Evolutionary conservation across 2,797 vertebrate genomes (phyloP), one percentile per base, ranked within the genome.

Genomic region (Betta splendens): DNA sequence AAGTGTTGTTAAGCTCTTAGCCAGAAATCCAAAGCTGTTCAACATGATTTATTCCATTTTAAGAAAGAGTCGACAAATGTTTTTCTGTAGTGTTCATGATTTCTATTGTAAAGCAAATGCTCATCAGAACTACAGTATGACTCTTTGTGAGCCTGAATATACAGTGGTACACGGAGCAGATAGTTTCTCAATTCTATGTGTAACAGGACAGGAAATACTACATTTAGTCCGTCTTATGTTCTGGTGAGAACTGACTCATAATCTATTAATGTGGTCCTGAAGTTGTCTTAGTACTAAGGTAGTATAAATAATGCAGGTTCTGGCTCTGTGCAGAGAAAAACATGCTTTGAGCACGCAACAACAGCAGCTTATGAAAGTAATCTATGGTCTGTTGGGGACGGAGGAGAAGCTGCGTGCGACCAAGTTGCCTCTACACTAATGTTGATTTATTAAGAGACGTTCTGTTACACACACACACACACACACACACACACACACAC

Each of bases 321-420:
- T 61, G 44, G 16, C 50, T 21, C 46, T 3, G 12, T 9, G 8
- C 26, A 28, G 53, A 59, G 64, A 51, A 64, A 57, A 59, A 70
- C 62, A 59, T 44, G 47, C 39, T 18, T 52, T 37, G 47, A 57
- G 23, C 67, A 52, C 42, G 57, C 35, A 63, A 38, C 44, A 72
- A 54, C 73, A 74, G 69, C 69, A 70, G 85, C 67, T 85, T 83
- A 83, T 52, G 62, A 64, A 80, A 80, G 61, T 86, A 79, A 85
- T 86, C 81, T 83, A 42, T 31, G 54, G 56, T 63, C 72, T 60
- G 7, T 43, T 56, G 73, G 68, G 83, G 50, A 64, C 23, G 39
- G 29, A 11, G 20, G 38, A 20, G 54, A 56, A 54, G 59, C 47
- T 29, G 59, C 48, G 57, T 58, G 62, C 28, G 47, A 69, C 50